A percentile compares a stretch with the other conserved stretches of the same genome.
Conservation (phyloP, 2,888 invertebrate species). For the Ganaspis brasiliensis region DNA sequence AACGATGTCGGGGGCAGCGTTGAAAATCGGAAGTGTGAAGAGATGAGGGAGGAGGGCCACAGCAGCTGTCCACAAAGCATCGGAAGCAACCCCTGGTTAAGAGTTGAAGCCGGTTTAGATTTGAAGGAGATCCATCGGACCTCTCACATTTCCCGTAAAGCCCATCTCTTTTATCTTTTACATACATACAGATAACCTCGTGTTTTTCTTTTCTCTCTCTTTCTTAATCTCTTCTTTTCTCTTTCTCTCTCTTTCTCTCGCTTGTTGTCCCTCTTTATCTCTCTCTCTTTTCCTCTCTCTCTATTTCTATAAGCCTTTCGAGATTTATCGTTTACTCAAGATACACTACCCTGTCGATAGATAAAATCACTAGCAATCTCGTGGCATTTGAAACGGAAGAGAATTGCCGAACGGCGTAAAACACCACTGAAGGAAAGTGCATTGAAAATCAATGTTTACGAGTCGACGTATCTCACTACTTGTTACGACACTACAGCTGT, state of each 20-base stretch:
- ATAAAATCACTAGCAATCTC: constrained; percentile 36
- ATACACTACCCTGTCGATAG: constrained; percentile 34
- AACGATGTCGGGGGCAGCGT: constrained; percentile 3
- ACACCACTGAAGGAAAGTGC: constrained; percentile 23
- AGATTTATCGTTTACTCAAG: constrained; percentile 41
- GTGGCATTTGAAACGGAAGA: constrained; percentile 31
- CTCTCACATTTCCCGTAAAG: constrained; percentile 58
- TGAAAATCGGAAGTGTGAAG: constrained; percentile 34
- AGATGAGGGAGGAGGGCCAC: background rate
- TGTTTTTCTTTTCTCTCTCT: constrained; percentile 27
- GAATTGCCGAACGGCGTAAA: constrained; percentile 26
- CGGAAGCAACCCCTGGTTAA: constrained; percentile 55
- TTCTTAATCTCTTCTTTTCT: constrained; percentile 16
- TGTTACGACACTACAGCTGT: constrained; percentile 30
- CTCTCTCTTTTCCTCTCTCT: constrained; percentile 22
- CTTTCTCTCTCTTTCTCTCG: constrained; percentile 17
- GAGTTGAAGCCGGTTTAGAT: constrained; percentile 55
- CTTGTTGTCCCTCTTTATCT: constrained; percentile 13
- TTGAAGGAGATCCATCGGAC: constrained; percentile 45
- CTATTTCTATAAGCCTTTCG: background rate
- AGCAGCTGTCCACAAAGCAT: constrained; percentile 54
- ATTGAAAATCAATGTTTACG: constrained; percentile 40
- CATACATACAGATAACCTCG: constrained; percentile 23
- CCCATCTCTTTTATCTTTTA: constrained; percentile 36
- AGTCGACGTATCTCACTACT: constrained; percentile 26